Conservation (phyloP, 2,888 invertebrate species). For the Dione juno region DNA sequence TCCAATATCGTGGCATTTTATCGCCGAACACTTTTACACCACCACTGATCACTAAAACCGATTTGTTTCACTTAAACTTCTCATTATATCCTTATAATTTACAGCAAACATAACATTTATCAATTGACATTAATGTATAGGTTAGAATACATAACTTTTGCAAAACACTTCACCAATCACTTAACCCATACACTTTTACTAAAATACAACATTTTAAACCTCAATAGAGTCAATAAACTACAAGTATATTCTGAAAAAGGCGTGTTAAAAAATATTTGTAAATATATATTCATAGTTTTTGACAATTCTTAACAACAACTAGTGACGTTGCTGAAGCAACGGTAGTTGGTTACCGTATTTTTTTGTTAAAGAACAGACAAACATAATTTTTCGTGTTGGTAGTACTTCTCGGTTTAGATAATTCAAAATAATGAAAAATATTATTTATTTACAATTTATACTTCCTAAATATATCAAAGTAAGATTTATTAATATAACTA, state of each 20-base stretch:
- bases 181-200: not conserved
- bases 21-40: constrained; percentile 27
- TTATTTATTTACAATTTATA: not conserved
- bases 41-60: constrained; percentile 26
- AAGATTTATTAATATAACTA: not conserved
- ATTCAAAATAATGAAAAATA: not conserved
- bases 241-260: not conserved
- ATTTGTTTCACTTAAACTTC: constrained; percentile 10
- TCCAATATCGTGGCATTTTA: constrained; percentile 17
- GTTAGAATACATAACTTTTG: constrained; percentile 41
- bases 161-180: constrained; percentile 13
- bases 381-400: constrained; percentile 14
- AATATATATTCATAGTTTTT: constrained; percentile 47
- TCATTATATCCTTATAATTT: constrained; percentile 25
- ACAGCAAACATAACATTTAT: constrained; percentile 33
- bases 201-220: not conserved
- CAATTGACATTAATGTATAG: constrained; percentile 40
- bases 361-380: constrained; percentile 13
- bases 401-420: not conserved
- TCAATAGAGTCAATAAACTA: not conserved
- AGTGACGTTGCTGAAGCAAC: constrained; percentile 44
- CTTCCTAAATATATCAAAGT: not conserved
- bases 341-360: constrained; percentile 26
- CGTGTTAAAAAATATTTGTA: constrained; percentile 37
- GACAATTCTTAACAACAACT: constrained; percentile 52